Base-by-base conservation (phyloP, 1,140 invertebrate species). In the Trypoxylus dichotomus region DNA sequence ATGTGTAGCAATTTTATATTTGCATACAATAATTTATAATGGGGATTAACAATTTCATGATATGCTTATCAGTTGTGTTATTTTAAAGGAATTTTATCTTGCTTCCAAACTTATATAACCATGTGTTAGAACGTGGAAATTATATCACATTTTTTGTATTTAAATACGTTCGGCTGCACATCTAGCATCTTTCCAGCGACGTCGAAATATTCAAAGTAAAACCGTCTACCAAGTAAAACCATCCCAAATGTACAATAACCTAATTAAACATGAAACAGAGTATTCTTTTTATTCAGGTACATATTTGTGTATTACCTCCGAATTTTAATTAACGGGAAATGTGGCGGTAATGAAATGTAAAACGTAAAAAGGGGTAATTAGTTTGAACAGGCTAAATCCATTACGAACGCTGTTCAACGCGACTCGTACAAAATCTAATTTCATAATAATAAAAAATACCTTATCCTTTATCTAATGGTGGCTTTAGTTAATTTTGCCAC, bases 261-360 rank as follows among this genome's bases (percentile, higher is more conserved):
- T 54, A 54, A 54, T 54, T 54, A 54, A 19, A n/a, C 19, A n/a
- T 5, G 1, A 54, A 15, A 15, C 47, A n/a, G 32, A 32, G 7
- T 32, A 32, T 32, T 32, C 32, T 54, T 54, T 54, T 54, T 54
- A 54, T 54, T 54, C 15, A n/a, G 15, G 47, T 19, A n/a, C 19
- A 19, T 15, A 3, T 54, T 54, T 54, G 47, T 19, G 47, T 54
- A 54, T 54, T 19, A 54, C n/a, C 47, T 54, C 47, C 47, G 19
- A 54, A 54, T 54, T 54, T 54, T 54, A 54, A 54, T 54, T 54
- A 54, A 54, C 47, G 47, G 47, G 47, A 54, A 54, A 54, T 54
- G 47, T 54, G n/a, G 15, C 47, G 47, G 47, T 54, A 54, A 54
- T 54, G 47, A 54, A 54, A 54, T 54, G n/a, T 54, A 54, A 54